Base-by-base conservation (phyloP, 2,797 vertebrate species). In the Coluber constrictor region DNA sequence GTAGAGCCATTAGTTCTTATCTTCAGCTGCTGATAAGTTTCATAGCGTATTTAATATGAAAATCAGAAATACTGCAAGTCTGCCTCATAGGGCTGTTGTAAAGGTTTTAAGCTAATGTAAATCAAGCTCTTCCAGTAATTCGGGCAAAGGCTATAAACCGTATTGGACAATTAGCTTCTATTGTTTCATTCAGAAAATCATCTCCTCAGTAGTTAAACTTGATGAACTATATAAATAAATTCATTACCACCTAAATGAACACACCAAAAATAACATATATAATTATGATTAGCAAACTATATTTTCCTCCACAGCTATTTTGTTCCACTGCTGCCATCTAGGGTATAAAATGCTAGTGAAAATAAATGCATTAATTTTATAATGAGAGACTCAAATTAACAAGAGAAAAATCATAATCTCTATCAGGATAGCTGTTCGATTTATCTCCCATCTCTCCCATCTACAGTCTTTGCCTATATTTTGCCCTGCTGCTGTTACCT, bases 311-410 rank as follows among this genome's bases (percentile, higher is more conserved):
- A 83, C 27, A 13, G 37, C 27, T 97, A 96, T 95, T 96, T 97
- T 97, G 97, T 97, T 97, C 94, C 96, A 92, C 95, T 98, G 97
- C 97, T 98, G 98, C 98, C 98, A 98, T 97, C 98, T 98, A 98
- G 97, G 97, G 98, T 95, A 94, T 87, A 93, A 94, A 93, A 94
- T 86, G 92, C 96, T 57, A 79, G 90, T 92, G 56, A 20, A 59
- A 27, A 86, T 92, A 94, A 92, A 91, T 56, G 10, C 70, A 92
- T 54, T 6, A 60, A 93, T 93, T 92, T 95, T 95, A 96, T 96
- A 95, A 97, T 92, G 92, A 54, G 83, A 89, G 91, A 66, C 94
- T 94, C 86, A 87, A 88, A 94, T 95, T 95, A 96, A 61, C 83
- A 88, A 57, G 57, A 63, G 91, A 37, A 60, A 93, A 93, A 79